phyloP scores from a whole-genome alignment of 1,140 invertebrate species.

The Lasioglossum albipes region DNA sequence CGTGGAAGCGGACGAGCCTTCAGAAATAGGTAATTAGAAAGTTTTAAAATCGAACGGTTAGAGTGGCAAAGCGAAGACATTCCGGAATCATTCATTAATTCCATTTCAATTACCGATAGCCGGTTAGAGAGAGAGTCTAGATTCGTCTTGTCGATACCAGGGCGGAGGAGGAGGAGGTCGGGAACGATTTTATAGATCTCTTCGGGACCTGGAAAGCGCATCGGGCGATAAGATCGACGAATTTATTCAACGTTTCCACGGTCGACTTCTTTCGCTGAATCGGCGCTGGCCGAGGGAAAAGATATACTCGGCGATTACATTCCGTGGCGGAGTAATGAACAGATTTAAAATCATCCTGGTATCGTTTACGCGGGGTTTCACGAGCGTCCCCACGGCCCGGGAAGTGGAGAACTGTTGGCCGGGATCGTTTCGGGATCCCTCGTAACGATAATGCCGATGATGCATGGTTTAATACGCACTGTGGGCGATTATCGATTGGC shows the following conservation, averaged over 20 bases:
- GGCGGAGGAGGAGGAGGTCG: neutral
- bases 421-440: constrained; percentile 47
- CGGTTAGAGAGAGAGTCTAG: neutral
- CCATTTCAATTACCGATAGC: neutral
- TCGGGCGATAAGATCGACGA: constrained; percentile 37
- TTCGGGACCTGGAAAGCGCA: neutral
- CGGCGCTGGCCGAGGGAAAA: neutral
- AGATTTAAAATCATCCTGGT: constrained; percentile 48
- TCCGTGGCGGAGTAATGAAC: constrained; percentile 41
- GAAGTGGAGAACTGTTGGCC: constrained; percentile 16
- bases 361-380: constrained; percentile 44
- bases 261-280: constrained; percentile 43
- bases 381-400: neutral
- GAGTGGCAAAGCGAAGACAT: neutral
- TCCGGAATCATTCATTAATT: neutral
- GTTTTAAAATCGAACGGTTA: too few relatives aligned
- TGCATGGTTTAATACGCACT: constrained; percentile 57
- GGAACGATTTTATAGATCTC: constrained; percentile 38
- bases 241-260: constrained; percentile 44
- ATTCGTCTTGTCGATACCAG: neutral
- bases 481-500: constrained; percentile 72
- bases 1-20: too few relatives aligned
- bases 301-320: constrained; percentile 43
- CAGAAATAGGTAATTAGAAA: too few relatives aligned
- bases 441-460: constrained; percentile 61